These are phyloP conservation scores for Xestia xanthographa DNA, from an alignment of 2,888 invertebrate species.

Conservation along the genomic window DNA sequence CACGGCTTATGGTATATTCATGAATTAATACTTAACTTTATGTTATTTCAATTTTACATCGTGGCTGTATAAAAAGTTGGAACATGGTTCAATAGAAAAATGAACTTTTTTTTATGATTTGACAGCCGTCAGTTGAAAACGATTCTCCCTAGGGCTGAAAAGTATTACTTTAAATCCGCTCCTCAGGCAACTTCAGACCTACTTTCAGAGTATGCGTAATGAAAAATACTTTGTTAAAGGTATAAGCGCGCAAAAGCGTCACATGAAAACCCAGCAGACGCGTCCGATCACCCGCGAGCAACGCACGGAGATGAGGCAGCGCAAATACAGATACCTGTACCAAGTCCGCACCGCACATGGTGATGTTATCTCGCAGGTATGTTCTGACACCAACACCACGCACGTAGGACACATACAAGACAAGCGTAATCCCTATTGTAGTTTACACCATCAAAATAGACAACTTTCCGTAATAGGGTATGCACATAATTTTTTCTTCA, in stretches of 20 bases:
- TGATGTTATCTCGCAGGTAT: slow-evolving; percentile 96
- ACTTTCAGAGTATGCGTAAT: too few relatives aligned
- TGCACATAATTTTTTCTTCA: too few relatives aligned
- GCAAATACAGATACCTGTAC: slow-evolving; percentile 96
- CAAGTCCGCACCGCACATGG: slow-evolving; percentile 97
- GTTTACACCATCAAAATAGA: background rate
- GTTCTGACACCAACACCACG: background rate
- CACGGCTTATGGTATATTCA: too few relatives aligned
- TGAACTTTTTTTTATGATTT: too few relatives aligned
- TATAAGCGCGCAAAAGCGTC: slow-evolving; percentile 86
- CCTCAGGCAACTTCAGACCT: too few relatives aligned
- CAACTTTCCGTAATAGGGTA: background rate
- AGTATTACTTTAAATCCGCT: too few relatives aligned
- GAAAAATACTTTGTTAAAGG: slow-evolving; percentile 72
- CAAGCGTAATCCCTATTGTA: background rate
- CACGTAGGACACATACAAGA: background rate
- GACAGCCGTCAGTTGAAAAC: too few relatives aligned
- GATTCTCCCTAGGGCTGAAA: too few relatives aligned
- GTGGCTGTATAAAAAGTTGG: too few relatives aligned
- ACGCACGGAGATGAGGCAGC: slow-evolving; percentile 94
- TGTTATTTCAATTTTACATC: too few relatives aligned
- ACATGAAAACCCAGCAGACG: slow-evolving; percentile 80
- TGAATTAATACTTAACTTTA: too few relatives aligned
- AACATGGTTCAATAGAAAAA: too few relatives aligned
- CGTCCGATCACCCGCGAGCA: slow-evolving; percentile 93